phyloP scores from a whole-genome alignment of 2,113 vertebrate genomes.

The Trichechus manatus region DNA sequence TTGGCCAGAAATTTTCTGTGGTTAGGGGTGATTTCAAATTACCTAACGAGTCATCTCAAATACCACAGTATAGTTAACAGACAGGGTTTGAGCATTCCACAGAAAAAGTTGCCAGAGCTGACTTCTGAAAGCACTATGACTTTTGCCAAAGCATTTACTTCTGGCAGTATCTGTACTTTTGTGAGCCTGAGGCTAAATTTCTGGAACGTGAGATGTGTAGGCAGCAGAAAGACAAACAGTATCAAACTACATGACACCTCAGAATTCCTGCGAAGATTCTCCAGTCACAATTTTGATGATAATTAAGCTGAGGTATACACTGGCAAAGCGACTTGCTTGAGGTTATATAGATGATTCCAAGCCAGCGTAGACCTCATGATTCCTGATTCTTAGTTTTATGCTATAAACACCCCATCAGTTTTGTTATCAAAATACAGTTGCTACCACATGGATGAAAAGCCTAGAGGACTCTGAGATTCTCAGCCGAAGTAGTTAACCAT shows the following conservation, averaged over 20 bases:
- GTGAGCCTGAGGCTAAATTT: not conserved
- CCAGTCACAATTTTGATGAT: not conserved
- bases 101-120: not conserved
- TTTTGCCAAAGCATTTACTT: not conserved
- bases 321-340: not conserved
- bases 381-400: not conserved
- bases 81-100: not conserved
- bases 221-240: not conserved
- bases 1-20: not conserved
- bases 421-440: constrained; percentile 73
- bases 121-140: not conserved
- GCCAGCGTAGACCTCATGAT: not conserved
- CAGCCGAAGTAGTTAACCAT: not conserved
- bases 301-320: not conserved
- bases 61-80: not conserved
- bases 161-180: constrained; percentile 30
- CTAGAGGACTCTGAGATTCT: not conserved
- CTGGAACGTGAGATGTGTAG: not conserved
- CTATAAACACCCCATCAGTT: constrained; percentile 61
- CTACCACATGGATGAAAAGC: constrained; percentile 65
- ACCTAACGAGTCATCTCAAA: not conserved
- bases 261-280: not conserved
- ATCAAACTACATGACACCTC: not conserved
- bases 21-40: not conserved
- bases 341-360: not conserved